Percentiles rank a stretch among this genome's conserved stretches.
These are phyloP conservation scores for Phaedon cochleariae DNA, from an alignment of 2,888 invertebrate species.

Conservation along the genomic window DNA sequence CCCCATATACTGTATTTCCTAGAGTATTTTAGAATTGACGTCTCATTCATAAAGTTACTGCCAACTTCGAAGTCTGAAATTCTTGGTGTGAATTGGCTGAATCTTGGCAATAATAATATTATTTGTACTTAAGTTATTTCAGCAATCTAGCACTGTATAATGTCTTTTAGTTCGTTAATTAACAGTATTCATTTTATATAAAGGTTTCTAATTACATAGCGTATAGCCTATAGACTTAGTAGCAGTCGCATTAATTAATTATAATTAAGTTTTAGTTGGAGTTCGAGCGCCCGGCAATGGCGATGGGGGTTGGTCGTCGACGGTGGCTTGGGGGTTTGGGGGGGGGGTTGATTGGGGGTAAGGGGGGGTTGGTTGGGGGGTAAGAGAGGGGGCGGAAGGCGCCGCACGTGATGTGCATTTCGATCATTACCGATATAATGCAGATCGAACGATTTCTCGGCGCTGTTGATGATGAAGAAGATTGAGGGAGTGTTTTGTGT, in stretches of 20 bases:
- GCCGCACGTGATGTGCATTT: constrained; percentile 61
- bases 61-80: constrained; percentile 37
- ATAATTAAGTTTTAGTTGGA: constrained; percentile 83
- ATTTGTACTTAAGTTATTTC: constrained; percentile 61
- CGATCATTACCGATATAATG: constrained; percentile 60
- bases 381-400: constrained; percentile 51
- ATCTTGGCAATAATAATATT: constrained; percentile 53
- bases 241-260: constrained; percentile 67
- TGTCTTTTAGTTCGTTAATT: constrained; percentile 69
- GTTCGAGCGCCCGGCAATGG: constrained; percentile 60
- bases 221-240: constrained; percentile 65
- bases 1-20: neutral
- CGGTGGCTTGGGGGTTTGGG: constrained; percentile 27
- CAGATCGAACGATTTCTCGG: constrained; percentile 56
- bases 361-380: constrained; percentile 22
- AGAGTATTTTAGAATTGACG: constrained; percentile 19
- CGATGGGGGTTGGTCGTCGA: constrained; percentile 61
- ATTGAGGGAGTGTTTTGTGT: neutral
- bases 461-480: constrained; percentile 2
- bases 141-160: constrained; percentile 62
- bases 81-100: constrained; percentile 40
- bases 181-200: constrained; percentile 70
- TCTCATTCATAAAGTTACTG: constrained; percentile 18
- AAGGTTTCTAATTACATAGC: constrained; percentile 69
- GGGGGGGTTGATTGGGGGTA: constrained; percentile 21